These are phyloP conservation scores for Heliconius hermathena DNA, from an alignment of 1,140 invertebrate genomes.

Conservation along the genomic window DNA sequence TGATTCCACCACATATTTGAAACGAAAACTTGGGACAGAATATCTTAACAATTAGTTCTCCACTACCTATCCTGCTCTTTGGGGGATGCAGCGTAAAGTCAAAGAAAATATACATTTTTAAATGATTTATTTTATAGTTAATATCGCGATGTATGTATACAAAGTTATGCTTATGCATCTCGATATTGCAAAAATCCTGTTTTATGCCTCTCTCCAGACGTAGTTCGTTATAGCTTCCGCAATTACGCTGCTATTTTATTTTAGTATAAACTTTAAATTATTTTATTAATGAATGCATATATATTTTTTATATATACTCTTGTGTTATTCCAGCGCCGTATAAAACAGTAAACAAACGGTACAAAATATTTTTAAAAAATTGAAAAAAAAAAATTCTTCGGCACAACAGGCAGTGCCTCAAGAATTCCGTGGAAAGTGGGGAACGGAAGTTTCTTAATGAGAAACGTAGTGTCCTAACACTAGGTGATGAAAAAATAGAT, in stretches of 20 bases:
- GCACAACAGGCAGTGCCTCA: too few species aligned
- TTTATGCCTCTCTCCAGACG: slow-evolving; percentile 1
- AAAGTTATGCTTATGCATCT: not conserved
- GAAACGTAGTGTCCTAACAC: too few species aligned
- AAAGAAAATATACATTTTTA: not conserved
- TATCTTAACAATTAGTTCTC: too few species aligned
- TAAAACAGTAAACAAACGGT: not conserved
- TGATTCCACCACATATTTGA: too few species aligned
- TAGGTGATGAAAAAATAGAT: too few species aligned
- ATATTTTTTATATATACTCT: too few species aligned
- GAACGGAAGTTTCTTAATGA: too few species aligned
- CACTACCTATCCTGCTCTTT: too few species aligned
- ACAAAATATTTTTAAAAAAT: not conserved
- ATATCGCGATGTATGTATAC: not conserved
- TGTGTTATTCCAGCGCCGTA: too few species aligned
- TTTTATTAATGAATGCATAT: not conserved
- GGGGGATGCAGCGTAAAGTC: too few species aligned
- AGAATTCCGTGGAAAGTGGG: too few species aligned
- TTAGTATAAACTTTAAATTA: not conserved
- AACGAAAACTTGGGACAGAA: too few species aligned
- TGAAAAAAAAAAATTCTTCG: not conserved
- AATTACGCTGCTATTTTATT: not conserved
- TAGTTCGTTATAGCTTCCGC: not conserved
- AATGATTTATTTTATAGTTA: not conserved
- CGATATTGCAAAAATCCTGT: slow-evolving; percentile 5